Evolutionary conservation across 2,797 vertebrate genomes (phyloP).

Genomic region (Astyanax mexicanus): DNA sequence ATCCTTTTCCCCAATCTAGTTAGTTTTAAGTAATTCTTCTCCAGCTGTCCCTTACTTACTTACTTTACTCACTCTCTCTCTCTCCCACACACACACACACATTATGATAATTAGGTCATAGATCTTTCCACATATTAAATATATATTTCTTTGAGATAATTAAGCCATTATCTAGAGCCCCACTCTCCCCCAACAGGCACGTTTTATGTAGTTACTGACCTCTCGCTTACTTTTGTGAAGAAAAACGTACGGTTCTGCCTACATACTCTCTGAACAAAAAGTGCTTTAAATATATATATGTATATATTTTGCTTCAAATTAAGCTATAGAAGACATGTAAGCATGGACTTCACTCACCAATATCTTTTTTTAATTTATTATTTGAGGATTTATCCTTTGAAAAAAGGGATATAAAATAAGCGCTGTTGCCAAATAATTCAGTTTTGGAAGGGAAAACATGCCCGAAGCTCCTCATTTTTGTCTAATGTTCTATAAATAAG

Average conservation of each 20-base stretch:
- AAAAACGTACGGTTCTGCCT: neutral
- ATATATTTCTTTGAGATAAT: slow-evolving; percentile 38
- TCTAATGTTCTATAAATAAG: too few relatives aligned
- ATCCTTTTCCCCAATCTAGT: slow-evolving; percentile 40
- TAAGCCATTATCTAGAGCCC: slow-evolving; percentile 27
- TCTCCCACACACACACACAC: slow-evolving; percentile 11
- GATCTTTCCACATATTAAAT: slow-evolving; percentile 48
- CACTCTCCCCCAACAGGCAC: neutral
- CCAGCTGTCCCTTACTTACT: neutral
- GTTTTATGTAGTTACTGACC: slow-evolving; percentile 22
- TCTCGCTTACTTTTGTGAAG: neutral
- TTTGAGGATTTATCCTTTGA: too few relatives aligned
- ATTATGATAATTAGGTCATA: slow-evolving; percentile 54
- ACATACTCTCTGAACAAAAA: too few relatives aligned
- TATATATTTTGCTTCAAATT: too few relatives aligned
- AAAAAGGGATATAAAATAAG: too few relatives aligned
- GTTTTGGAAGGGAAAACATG: too few relatives aligned
- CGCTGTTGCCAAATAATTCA: too few relatives aligned
- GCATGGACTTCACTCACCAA: too few relatives aligned
- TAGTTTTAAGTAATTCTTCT: slow-evolving; percentile 44
- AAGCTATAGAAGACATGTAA: too few relatives aligned
- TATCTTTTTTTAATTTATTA: too few relatives aligned
- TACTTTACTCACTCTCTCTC: neutral
- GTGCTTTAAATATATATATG: too few relatives aligned
- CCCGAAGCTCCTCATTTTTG: too few relatives aligned